Conservation (phyloP, 2,888 invertebrate genomes). For the Xanthorhoe spadicearia region DNA sequence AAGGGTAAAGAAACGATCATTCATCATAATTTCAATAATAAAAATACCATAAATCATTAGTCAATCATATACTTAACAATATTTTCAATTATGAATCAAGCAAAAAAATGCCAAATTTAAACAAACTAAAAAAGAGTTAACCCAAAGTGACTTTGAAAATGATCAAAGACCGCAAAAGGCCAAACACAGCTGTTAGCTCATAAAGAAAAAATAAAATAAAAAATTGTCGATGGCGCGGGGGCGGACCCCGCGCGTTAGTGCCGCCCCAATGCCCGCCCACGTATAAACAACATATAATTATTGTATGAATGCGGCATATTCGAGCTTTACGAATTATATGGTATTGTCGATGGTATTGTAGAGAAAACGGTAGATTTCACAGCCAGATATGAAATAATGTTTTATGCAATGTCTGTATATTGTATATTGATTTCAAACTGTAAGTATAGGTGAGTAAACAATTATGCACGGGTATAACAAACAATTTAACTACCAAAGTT, state of each 20-base stretch:
- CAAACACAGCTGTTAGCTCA: conserved; percentile 40
- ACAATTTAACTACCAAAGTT: too few species aligned
- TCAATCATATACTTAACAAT: too few species aligned
- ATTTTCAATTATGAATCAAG: background rate
- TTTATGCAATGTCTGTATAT: too few species aligned
- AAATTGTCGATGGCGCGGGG: conserved; percentile 51
- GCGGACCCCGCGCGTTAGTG: conserved; percentile 69
- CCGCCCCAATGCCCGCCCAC: conserved; percentile 75
- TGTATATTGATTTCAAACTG: too few species aligned
- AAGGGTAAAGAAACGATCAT: too few species aligned
- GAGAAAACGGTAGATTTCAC: too few species aligned
- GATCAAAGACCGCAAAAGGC: conserved; percentile 35
- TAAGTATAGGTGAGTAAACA: too few species aligned
- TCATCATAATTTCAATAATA: too few species aligned
- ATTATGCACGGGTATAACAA: too few species aligned
- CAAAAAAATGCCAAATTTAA: background rate
- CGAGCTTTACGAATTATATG: conserved; percentile 20
- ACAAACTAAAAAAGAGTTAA: background rate
- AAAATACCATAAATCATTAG: too few species aligned
- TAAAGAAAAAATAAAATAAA: conserved; percentile 41
- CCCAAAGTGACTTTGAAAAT: conserved; percentile 34
- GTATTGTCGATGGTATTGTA: conserved; percentile 7
- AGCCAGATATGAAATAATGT: too few species aligned
- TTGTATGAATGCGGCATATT: conserved; percentile 48
- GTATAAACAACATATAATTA: conserved; percentile 61